Evolutionary conservation across 2,113 vertebrate genomes (phyloP).

Genomic region (Euleptes europaea): DNA sequence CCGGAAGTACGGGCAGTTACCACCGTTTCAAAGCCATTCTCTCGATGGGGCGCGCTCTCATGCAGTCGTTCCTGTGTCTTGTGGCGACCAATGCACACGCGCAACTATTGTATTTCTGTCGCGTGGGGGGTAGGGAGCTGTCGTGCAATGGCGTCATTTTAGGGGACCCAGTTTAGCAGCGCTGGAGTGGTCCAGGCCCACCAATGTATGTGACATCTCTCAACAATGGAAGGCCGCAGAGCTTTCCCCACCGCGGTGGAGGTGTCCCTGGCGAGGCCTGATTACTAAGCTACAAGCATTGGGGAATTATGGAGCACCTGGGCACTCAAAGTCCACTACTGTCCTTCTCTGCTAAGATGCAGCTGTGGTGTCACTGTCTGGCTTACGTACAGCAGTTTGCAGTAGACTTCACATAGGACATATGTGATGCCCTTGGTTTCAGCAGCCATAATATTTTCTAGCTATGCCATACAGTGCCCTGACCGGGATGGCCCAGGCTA

Average conservation of each 20-base stretch:
- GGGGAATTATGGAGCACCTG: background rate
- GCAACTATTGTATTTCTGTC: no score
- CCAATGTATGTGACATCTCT: background rate
- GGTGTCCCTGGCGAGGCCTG: background rate
- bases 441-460: background rate
- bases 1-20: no score
- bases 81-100: no score
- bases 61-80: no score
- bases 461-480: background rate
- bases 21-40: no score
- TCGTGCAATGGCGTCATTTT: background rate
- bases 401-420: background rate
- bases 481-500: no score
- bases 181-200: no score
- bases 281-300: background rate
- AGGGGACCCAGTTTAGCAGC: background rate
- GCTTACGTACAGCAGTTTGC: background rate
- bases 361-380: no score
- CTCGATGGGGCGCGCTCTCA: no score
- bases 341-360: no score
- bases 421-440: background rate
- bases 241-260: no score
- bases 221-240: background rate
- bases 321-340: background rate
- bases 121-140: no score